Evolutionary conservation across 2,113 vertebrate species (phyloP).

Genomic region (Hassar affinis): DNA sequence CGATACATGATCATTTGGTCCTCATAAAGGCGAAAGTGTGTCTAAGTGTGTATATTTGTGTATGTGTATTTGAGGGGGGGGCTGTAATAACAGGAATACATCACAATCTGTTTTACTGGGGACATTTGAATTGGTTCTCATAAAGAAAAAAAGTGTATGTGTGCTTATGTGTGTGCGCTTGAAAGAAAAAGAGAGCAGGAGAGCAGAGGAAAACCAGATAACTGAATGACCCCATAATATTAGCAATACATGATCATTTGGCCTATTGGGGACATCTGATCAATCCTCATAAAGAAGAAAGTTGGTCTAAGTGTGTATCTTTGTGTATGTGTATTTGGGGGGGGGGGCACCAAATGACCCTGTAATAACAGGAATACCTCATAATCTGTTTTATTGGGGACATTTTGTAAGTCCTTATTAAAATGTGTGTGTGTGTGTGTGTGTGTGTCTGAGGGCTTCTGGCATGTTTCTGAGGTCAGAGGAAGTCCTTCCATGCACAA

Average conservation of each 20-base stretch:
- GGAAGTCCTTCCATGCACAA: background rate
- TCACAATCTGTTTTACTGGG: no score
- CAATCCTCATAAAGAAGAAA: background rate
- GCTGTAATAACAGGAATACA: no score
- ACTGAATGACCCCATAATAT: background rate
- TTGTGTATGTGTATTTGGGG: no score
- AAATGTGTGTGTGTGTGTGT: background rate
- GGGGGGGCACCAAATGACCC: background rate
- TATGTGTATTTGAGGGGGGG: no score
- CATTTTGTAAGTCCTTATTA: background rate
- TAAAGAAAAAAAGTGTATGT: no score
- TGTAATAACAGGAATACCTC: background rate
- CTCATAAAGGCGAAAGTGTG: background rate
- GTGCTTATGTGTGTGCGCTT: no score
- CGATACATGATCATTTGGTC: background rate
- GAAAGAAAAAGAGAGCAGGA: no score
- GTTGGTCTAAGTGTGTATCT: background rate
- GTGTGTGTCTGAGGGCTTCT: background rate
- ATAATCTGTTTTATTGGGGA: background rate
- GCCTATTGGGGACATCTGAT: background rate
- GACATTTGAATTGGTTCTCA: no score
- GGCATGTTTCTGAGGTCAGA: background rate
- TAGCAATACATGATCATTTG: background rate
- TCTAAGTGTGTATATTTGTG: background rate
- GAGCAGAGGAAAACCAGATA: no score